phyloP scores from a whole-genome alignment of 2,797 vertebrate species.

The Acestrorhynchus altus region DNA sequence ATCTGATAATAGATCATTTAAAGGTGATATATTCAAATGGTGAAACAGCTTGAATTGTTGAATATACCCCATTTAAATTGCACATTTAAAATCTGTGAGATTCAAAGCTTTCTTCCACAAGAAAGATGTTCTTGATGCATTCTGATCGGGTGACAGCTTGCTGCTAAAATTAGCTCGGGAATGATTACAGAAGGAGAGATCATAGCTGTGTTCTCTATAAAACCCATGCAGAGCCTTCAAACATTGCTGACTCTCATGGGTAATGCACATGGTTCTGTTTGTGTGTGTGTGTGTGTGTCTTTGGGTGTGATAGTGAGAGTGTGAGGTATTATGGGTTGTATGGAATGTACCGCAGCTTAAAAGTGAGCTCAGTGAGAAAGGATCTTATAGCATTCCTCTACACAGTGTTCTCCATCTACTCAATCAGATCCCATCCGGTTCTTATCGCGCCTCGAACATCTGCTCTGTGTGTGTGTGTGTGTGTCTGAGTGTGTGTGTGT shows the following conservation, averaged over 20 bases:
- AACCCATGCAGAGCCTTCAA: neutral
- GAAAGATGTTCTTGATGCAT: neutral
- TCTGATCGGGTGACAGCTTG: conserved; percentile 11
- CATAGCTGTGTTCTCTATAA: conserved; percentile 5
- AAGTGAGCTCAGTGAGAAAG: neutral
- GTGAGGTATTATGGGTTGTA: conserved; percentile 8
- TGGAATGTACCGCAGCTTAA: neutral
- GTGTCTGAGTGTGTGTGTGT: neutral
- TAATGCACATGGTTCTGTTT: neutral
- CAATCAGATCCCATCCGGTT: conserved; percentile 10
- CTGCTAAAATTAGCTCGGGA: neutral
- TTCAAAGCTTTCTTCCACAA: neutral
- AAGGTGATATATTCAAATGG: too few species aligned
- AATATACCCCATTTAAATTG: neutral
- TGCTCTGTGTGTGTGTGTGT: neutral
- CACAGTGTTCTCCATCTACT: conserved; percentile 2
- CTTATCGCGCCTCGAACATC: conserved; percentile 17
- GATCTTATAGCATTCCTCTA: conserved; percentile 5
- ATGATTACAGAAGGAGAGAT: conserved; percentile 17
- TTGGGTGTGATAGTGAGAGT: neutral
- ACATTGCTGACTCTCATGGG: neutral
- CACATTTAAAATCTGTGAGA: neutral
- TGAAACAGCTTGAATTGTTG: neutral
- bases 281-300: neutral
- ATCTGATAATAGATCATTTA: too few species aligned